Evolutionary conservation across 2,888 invertebrate species (phyloP).

Genomic region (Platycnemis pennipes): DNA sequence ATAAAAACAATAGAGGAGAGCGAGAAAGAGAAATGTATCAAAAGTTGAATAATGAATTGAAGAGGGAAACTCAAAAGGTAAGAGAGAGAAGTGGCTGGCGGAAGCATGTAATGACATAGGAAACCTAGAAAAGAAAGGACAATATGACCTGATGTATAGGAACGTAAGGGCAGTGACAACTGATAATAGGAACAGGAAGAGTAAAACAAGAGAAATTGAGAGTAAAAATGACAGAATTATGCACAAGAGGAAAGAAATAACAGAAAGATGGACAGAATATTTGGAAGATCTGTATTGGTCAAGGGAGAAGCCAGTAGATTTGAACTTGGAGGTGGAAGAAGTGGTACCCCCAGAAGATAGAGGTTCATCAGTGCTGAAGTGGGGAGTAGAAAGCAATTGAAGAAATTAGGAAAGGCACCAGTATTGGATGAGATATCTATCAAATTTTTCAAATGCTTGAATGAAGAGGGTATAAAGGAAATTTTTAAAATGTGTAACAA

Average conservation of each 20-base stretch:
- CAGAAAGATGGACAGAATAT: not conserved
- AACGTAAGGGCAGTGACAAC: no score
- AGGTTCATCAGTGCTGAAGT: not conserved
- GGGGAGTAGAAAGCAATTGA: not conserved
- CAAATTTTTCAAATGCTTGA: not conserved
- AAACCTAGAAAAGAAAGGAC: no score
- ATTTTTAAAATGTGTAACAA: not conserved
- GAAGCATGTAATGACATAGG: no score
- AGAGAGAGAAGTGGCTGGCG: no score
- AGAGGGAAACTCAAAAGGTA: no score
- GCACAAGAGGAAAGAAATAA: not conserved
- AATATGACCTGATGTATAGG: no score
- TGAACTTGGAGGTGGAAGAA: not conserved
- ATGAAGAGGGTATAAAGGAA: slow-evolving; percentile 10
- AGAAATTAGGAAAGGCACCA: not conserved
- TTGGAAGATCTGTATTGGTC: not conserved
- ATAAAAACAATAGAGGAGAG: no score
- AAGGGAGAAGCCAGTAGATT: not conserved
- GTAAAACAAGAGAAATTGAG: not conserved
- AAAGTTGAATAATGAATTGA: no score
- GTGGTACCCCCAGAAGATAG: not conserved
- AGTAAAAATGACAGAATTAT: not conserved
- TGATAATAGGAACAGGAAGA: no score
- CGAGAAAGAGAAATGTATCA: no score
- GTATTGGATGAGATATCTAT: no score